A percentile compares a stretch with the other conserved stretches of the same genome.
Conservation (phyloP, 2,888 invertebrate species). For the Bombyx huttoni region DNA sequence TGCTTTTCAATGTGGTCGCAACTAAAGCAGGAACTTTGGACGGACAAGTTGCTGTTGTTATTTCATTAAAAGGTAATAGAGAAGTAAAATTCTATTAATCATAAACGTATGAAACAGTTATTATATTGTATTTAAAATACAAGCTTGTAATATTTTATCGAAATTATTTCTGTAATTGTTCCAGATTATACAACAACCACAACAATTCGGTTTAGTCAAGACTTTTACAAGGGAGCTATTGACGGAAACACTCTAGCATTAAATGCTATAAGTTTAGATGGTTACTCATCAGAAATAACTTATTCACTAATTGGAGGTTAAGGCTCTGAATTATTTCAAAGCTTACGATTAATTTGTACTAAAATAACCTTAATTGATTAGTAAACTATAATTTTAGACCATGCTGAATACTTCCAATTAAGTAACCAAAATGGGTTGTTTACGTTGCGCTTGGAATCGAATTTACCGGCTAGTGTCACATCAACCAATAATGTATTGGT, state of each 20-base stretch:
- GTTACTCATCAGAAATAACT: background rate
- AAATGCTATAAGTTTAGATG: background rate
- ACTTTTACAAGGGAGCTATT: background rate
- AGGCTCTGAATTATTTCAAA: background rate
- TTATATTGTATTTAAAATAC: background rate
- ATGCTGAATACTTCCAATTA: background rate
- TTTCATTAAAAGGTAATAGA: conserved; percentile 13
- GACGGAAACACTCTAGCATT: background rate
- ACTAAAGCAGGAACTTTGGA: conserved; percentile 11
- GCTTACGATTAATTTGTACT: background rate
- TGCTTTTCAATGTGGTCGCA: conserved; percentile 18
- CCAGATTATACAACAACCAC: background rate
- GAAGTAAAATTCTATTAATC: background rate
- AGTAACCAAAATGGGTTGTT: background rate
- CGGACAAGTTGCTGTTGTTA: conserved; percentile 15
- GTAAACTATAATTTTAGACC: background rate
- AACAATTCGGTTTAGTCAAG: background rate
- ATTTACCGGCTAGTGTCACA: background rate
- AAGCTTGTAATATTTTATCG: background rate
- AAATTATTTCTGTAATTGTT: background rate
- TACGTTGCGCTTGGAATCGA: background rate
- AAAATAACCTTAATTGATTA: background rate
- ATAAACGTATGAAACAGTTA: background rate
- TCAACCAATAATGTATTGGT: background rate
- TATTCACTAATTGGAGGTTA: background rate